These are phyloP conservation scores for Peucedramus taeniatus DNA, from an alignment of 2,113 vertebrate species.

Conservation along the genomic window DNA sequence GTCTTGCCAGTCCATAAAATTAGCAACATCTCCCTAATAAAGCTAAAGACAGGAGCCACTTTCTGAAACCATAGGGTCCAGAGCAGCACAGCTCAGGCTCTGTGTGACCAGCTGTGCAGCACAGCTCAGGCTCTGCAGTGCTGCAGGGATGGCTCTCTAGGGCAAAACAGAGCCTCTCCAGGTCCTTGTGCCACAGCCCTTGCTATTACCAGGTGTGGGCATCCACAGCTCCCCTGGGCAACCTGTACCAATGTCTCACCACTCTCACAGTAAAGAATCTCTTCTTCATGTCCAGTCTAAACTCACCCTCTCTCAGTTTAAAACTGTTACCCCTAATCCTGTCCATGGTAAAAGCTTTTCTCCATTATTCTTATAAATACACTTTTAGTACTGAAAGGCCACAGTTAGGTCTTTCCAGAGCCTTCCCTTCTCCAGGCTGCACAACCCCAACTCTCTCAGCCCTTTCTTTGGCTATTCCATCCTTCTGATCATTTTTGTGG, in stretches of 20 bases:
- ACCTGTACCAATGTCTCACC: background rate
- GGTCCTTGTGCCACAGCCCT: background rate
- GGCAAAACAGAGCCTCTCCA: background rate
- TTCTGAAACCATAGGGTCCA: background rate
- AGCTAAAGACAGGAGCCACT: background rate
- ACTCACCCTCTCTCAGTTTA: background rate
- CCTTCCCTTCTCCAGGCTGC: background rate
- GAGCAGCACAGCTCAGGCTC: background rate
- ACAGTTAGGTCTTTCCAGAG: rapidly evolving
- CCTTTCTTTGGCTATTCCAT: background rate
- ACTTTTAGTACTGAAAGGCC: background rate
- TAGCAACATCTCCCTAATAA: background rate
- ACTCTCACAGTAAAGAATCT: background rate
- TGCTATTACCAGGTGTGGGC: rapidly evolving
- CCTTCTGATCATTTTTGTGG: background rate
- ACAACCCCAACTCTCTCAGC: background rate
- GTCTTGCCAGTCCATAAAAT: background rate
- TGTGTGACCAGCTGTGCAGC: rapidly evolving
- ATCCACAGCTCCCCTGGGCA: background rate
- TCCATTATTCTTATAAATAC: background rate
- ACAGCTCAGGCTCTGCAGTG: background rate
- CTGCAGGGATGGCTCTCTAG: background rate
- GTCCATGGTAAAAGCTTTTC: background rate
- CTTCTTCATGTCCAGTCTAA: background rate
- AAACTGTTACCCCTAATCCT: background rate